Conservation (phyloP, 1,140 invertebrate genomes). For the Archivesica marissinica region DNA sequence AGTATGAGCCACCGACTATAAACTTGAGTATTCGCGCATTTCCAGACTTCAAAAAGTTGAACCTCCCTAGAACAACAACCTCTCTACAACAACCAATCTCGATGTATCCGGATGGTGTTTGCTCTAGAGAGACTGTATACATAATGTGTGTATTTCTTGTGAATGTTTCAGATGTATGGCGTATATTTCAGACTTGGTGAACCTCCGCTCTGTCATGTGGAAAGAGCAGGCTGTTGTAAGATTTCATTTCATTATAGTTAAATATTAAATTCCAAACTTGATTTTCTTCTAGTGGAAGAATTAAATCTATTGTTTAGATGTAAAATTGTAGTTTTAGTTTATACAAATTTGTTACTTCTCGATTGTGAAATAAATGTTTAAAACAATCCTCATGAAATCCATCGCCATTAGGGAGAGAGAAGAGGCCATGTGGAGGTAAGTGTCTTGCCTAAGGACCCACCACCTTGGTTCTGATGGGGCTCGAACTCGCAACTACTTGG, state of each 20-base stretch:
- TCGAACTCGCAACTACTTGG: no score
- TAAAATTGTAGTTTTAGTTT: not conserved
- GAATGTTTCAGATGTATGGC: constrained; percentile 90
- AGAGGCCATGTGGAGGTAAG: no score
- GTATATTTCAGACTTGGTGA: constrained; percentile 90
- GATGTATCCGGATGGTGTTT: not conserved
- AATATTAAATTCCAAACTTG: not conserved
- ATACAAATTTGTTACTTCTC: no score
- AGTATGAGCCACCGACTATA: no score
- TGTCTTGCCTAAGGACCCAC: no score
- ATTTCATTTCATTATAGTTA: constrained; percentile 42
- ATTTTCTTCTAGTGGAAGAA: not conserved
- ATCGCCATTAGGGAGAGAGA: no score
- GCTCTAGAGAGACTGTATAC: not conserved
- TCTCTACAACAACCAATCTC: no score
- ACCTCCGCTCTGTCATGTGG: constrained; percentile 93
- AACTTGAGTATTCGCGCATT: no score
- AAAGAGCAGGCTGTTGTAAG: constrained; percentile 94
- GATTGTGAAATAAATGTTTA: not conserved
- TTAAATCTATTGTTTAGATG: not conserved
- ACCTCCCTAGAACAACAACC: no score
- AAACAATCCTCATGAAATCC: not conserved
- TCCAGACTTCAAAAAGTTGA: no score
- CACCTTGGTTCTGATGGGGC: no score
- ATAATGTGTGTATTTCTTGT: constrained; percentile 44